phyloP scores from a whole-genome alignment of 2,888 invertebrate species.

The Cantharis rufa region DNA sequence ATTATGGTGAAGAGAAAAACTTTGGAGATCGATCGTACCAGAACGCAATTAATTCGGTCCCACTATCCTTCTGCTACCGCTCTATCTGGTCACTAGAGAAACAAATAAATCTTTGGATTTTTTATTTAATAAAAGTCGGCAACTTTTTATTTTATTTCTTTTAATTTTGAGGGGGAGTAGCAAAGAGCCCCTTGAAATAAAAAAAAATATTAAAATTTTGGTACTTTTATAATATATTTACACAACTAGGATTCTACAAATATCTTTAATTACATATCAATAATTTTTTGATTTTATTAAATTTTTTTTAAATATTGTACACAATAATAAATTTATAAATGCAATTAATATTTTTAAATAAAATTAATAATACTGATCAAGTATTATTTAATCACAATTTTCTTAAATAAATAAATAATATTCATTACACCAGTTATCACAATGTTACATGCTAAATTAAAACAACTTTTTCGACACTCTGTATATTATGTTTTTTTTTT shows the following conservation, averaged over 20 bases:
- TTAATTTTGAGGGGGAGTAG: background rate
- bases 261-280: constrained; percentile 18
- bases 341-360: background rate
- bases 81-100: constrained; percentile 61
- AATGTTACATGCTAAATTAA: background rate
- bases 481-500: background rate
- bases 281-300: constrained; percentile 8
- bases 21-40: constrained; percentile 69
- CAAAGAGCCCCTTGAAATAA: background rate
- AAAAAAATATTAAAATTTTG: background rate
- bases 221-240: constrained; percentile 17
- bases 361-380: constrained; percentile 4
- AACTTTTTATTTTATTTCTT: background rate
- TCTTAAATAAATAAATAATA: background rate
- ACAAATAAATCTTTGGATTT: too few species aligned
- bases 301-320: background rate
- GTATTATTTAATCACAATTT: constrained; percentile 1
- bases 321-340: background rate
- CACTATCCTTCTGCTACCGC: constrained; percentile 73
- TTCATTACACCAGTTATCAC: constrained; percentile 1
- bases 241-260: constrained; percentile 22
- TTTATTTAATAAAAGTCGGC: too few species aligned
- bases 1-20: constrained; percentile 73
- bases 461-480: background rate
- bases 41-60: constrained; percentile 68